A percentile compares a stretch with the other conserved stretches of the same genome.
phyloP scores from a whole-genome alignment of 35 echinoderm and acorn worm species.

The Anneissia japonica region DNA sequence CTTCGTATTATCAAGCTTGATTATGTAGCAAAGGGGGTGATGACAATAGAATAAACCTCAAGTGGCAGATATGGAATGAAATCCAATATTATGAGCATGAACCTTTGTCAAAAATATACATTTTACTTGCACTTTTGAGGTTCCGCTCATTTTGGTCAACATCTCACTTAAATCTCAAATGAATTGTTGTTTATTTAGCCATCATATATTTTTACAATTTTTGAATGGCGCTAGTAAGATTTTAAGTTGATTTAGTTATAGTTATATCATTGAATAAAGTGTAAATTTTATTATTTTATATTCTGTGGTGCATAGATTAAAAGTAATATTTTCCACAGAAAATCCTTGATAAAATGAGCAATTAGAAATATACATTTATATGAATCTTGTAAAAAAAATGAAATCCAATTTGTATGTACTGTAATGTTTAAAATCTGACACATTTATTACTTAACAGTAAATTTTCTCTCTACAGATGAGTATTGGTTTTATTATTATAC shows the following conservation, averaged over 20 bases:
- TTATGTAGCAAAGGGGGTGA: background rate
- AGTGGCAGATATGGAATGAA: background rate
- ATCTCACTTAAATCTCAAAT: too few relatives aligned
- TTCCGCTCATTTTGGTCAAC: too few relatives aligned
- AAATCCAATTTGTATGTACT: background rate
- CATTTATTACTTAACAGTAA: too few relatives aligned
- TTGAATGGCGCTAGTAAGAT: background rate
- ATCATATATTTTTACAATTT: background rate
- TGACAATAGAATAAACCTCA: background rate
- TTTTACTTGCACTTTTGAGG: background rate
- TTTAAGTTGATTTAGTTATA: background rate
- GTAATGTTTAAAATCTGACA: too few relatives aligned
- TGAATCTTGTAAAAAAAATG: background rate
- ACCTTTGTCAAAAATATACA: too few relatives aligned
- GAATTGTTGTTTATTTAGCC: background rate
- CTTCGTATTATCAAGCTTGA: too few relatives aligned
- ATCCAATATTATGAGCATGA: background rate
- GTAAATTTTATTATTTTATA: conserved; percentile 3
- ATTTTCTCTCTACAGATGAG: too few relatives aligned
- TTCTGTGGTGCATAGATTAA: background rate
- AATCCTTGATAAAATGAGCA: background rate
- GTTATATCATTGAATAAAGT: background rate
- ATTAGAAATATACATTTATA: background rate
- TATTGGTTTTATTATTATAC: too few relatives aligned
- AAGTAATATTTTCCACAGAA: background rate